Base-by-base conservation (phyloP, 2,888 invertebrate species). In the Macropis europaea region DNA sequence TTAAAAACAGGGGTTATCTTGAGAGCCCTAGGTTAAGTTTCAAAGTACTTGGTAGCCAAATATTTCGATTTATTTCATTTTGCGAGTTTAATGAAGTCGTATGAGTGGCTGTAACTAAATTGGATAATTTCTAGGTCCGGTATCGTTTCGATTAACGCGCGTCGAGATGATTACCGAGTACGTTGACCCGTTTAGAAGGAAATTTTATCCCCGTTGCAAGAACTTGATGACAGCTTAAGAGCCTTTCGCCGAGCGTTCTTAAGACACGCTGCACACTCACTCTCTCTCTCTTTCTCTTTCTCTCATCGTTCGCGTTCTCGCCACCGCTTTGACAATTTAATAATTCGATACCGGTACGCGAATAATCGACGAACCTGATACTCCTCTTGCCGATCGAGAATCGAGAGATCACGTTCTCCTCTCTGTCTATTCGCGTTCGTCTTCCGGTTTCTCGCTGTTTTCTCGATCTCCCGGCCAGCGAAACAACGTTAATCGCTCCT, bases 181-280 rank as follows among this genome's bases (percentile, higher is more conserved):
- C 77, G 62, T 79, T 79, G 77, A 79, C 74, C 77, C 75, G 75
- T 75, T 81, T 81, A 66, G 63, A 56, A 70, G 70, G 86, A 86
- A 89, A 89, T 82, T 85, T 85, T 87, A 88, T 85, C 85, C 81
- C 54, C 66, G 63, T 54, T 68, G 79, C 82, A 79, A 86, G 84
- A 87, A 87, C 86, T 83, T 76, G 88, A 89, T 88, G 88, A 89
- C 89, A 89, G 87, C 86, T 86, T 89, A 88, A 89, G 89, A 88
- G 86, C 83, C 85, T 85, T 86, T 82, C 86, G 87, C 69, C 62
- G 63, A 86, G 84, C 80, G 88, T 81, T 82, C 82, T 85, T 84
- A 83, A 83, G 83, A 82, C 82, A 79, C 63, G 56, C 59, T 62
- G 45, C 60, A 11, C 48, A 17, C 17, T 17, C 6, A 6, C 15